Base-by-base conservation (phyloP, 2,797 vertebrate genomes). In the Trichosurus vulpecula region DNA sequence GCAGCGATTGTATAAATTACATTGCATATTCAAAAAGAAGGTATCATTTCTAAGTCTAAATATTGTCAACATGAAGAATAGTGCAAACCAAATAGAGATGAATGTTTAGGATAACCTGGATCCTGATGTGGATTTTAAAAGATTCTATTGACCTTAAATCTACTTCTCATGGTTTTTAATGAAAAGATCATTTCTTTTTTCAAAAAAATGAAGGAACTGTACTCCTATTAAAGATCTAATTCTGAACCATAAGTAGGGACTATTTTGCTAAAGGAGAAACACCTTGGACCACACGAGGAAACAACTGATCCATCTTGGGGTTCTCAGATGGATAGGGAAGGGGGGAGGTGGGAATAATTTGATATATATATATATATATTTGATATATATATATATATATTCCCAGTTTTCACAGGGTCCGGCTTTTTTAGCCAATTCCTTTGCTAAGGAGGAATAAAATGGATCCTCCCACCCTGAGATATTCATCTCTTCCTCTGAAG, bases 111-210 rank as follows among this genome's bases (percentile, higher is more conserved):
- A 94, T 92, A 52, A 95, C 27, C 57, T 16, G 41, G 5, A 54
- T 91, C 29, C 95, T 93, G 53, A 31, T n/a, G 96, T 95, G 66
- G 19, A 94, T 19, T 54, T 90, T 55, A 95, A 96, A 95, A 3
- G 3, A 96, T 51, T 47, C 22, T 27, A 47, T 61, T 1, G 13
- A 35, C 30, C 30, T 61, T 61, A 61, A 11, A 31, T 81, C 16
- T 81, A 81, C 8, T 41, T 47, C 22, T 9, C n/a, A 51, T 51
- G 41, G 47, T 51, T 27, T 87, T 47, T 47, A 47, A 87, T 87
- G 74, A 51, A 87, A 87, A 12, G 41, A 87, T 11, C 1, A 27
- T 51, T 51, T 51, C 41, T 25, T 87, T 87, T 51, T 27, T 51
- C 47, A 27, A 51, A 87, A 87, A 74, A 47, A 9, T 51, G 41